These are phyloP conservation scores for Anthophora plumipes DNA, from an alignment of 2,888 invertebrate species.

Conservation along the genomic window DNA sequence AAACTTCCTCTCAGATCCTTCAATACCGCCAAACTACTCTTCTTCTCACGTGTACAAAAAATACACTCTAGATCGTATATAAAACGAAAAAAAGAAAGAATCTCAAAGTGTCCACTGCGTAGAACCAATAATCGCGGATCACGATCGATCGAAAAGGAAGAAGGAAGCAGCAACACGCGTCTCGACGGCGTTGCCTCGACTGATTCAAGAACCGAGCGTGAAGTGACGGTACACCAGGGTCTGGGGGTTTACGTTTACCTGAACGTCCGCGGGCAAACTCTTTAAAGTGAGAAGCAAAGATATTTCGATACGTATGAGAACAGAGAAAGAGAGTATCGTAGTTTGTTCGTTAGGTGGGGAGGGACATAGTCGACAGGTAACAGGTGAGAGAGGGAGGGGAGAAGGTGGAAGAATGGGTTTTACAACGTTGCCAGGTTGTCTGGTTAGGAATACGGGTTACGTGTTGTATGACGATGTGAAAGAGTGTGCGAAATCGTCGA, in stretches of 20 bases:
- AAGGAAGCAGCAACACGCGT: slow-evolving; percentile 52
- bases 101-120: neutral
- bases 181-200: slow-evolving; percentile 76
- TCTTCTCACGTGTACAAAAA: neutral
- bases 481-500: slow-evolving; percentile 57
- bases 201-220: slow-evolving; percentile 79
- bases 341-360: slow-evolving; percentile 17
- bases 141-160: slow-evolving; percentile 28
- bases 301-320: slow-evolving; percentile 26
- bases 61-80: neutral
- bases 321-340: slow-evolving; percentile 13
- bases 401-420: slow-evolving; percentile 57
- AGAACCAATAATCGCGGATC: neutral
- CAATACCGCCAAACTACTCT: neutral
- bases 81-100: too few species aligned
- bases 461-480: slow-evolving; percentile 40
- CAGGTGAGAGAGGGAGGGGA: slow-evolving; percentile 69
- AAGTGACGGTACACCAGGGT: slow-evolving; percentile 66
- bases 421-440: slow-evolving; percentile 69
- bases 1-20: neutral
- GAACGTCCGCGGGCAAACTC: slow-evolving; percentile 70
- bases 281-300: slow-evolving; percentile 16
- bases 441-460: slow-evolving; percentile 53
- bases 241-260: slow-evolving; percentile 76
- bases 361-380: slow-evolving; percentile 60